Percentiles rank a stretch among this genome's conserved stretches.
Conservation (phyloP, 2,888 invertebrate genomes). For the Aporophyla lueneburgensis region DNA sequence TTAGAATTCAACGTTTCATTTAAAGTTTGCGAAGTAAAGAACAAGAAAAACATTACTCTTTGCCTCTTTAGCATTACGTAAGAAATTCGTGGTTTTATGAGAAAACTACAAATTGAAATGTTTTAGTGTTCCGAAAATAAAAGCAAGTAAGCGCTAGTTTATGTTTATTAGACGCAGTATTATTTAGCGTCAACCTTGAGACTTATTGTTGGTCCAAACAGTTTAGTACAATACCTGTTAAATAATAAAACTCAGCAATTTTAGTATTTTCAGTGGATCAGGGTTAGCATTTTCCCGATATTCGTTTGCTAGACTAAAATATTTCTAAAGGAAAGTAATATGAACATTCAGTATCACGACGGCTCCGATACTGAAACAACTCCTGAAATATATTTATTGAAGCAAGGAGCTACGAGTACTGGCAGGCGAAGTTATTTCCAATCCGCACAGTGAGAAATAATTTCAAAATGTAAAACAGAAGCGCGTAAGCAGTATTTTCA, state of each 20-base stretch:
- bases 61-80: slow-evolving; percentile 12
- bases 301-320: slow-evolving; percentile 28
- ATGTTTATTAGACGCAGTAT: slow-evolving; percentile 38
- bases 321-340: slow-evolving; percentile 32
- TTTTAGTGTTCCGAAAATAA: slow-evolving; percentile 41
- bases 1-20: slow-evolving; percentile 15
- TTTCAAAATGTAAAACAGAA: slow-evolving; percentile 7
- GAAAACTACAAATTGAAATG: slow-evolving; percentile 49
- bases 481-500: neutral
- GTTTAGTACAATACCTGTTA: slow-evolving; percentile 26
- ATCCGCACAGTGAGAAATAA: slow-evolving; percentile 4
- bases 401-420: slow-evolving; percentile 12
- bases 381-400: slow-evolving; percentile 47
- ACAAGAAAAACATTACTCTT: slow-evolving; percentile 15
- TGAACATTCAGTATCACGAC: slow-evolving; percentile 3
- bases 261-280: slow-evolving; percentile 28
- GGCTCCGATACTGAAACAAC: slow-evolving; percentile 25
- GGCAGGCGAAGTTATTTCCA: slow-evolving; percentile 7
- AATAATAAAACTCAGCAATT: slow-evolving; percentile 35
- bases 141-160: slow-evolving; percentile 35
- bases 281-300: slow-evolving; percentile 21
- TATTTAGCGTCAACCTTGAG: slow-evolving; percentile 39
- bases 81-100: slow-evolving; percentile 22
- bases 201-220: neutral
- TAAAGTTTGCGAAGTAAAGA: slow-evolving; percentile 34